Conservation (phyloP, 2,797 vertebrate genomes). For the Otolemur crassicaudatus region DNA sequence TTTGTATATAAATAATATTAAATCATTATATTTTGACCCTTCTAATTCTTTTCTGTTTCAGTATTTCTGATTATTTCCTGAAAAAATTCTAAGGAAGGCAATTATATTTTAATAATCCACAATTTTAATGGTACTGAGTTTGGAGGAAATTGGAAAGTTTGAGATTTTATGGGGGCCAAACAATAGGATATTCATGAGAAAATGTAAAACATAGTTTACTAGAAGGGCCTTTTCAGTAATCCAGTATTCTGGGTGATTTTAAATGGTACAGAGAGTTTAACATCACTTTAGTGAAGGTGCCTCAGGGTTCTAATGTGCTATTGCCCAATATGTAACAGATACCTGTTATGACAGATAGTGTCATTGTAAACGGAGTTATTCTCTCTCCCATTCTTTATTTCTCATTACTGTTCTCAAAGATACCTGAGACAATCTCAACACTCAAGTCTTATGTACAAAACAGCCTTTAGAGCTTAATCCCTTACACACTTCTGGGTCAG, state of each 20-base stretch:
- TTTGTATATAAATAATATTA: slow-evolving; percentile 12
- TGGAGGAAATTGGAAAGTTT: not conserved
- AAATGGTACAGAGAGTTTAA: not conserved
- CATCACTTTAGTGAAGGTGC: not conserved
- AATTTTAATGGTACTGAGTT: not conserved
- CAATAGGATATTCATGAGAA: not conserved
- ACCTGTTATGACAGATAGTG: not conserved
- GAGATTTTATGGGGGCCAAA: not conserved
- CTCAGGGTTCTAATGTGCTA: not conserved
- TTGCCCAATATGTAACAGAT: not conserved
- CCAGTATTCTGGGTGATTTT: not conserved
- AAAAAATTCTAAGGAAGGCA: not conserved
- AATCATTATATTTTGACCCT: not conserved
- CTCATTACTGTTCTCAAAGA: not conserved
- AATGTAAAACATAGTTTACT: not conserved
- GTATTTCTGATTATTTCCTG: slow-evolving; percentile 17
- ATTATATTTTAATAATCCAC: slow-evolving; percentile 19
- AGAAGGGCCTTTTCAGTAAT: not conserved
- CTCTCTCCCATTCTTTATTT: not conserved
- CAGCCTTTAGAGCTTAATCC: not conserved
- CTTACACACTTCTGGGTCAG: not conserved
- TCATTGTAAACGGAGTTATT: not conserved
- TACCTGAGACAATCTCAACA: not conserved
- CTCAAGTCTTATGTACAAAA: not conserved
- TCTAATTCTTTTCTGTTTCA: slow-evolving; percentile 14